phyloP scores from a whole-genome alignment of 2,888 invertebrate species.

The Seira sanloemensis region DNA sequence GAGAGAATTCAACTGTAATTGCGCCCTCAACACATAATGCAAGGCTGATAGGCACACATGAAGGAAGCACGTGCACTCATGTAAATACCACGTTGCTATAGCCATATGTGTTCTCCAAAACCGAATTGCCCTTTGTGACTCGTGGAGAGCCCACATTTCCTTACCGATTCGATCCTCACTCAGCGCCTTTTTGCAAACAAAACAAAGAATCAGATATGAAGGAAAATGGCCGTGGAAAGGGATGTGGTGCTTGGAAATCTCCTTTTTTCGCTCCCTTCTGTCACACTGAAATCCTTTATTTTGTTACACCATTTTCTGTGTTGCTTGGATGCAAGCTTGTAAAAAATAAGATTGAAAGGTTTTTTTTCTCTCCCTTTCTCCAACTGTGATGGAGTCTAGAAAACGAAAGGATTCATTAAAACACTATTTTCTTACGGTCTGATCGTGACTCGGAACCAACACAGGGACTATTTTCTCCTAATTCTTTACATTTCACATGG shows the following conservation, averaged over 20 bases:
- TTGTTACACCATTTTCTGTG: neutral
- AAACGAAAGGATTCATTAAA: slow-evolving; percentile 48
- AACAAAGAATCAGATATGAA: slow-evolving; percentile 12
- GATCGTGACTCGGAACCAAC: slow-evolving; percentile 50
- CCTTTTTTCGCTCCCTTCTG: neutral
- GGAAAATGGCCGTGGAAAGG: neutral
- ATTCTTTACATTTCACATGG: no score
- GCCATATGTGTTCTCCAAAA: neutral
- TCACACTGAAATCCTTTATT: slow-evolving; percentile 5
- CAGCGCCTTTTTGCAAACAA: slow-evolving; percentile 8
- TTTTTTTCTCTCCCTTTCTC: neutral
- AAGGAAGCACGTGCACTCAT: neutral
- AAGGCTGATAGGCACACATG: neutral
- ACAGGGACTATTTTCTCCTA: neutral
- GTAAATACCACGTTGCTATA: slow-evolving; percentile 13
- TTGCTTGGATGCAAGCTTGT: neutral
- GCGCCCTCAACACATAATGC: neutral
- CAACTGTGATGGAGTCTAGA: neutral
- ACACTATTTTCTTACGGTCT: slow-evolving; percentile 40
- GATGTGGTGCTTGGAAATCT: slow-evolving; percentile 11
- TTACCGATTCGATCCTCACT: neutral
- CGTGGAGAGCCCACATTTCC: neutral
- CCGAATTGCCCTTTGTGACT: neutral
- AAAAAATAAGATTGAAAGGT: slow-evolving; percentile 19
- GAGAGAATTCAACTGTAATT: neutral